These are phyloP conservation scores for Siderastrea radians DNA, from an alignment of 92 coral and sea anemone species.

Conservation along the genomic window DNA sequence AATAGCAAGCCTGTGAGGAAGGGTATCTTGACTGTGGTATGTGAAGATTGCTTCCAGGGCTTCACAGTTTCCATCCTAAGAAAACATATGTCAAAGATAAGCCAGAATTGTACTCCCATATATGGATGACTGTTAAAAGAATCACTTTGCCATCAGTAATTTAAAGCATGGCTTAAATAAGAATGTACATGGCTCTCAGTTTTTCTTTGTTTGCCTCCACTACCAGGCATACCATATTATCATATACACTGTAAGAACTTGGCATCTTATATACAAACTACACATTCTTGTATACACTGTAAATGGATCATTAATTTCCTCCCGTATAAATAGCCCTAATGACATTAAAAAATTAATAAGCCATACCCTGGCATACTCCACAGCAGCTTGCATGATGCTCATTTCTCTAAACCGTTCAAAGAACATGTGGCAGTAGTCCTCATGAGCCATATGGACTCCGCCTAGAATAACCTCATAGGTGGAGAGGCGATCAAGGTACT, in stretches of 20 bases:
- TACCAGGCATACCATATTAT: too few relatives aligned
- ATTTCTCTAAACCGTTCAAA: slow-evolving; percentile 93
- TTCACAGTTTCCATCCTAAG: slow-evolving; percentile 92
- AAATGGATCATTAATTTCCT: too few relatives aligned
- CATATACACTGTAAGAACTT: too few relatives aligned
- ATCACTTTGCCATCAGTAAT: too few relatives aligned
- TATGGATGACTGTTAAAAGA: too few relatives aligned
- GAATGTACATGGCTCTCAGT: too few relatives aligned
- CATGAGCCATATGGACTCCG: slow-evolving; percentile 90
- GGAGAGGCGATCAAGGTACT: slow-evolving; percentile 92
- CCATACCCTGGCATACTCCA: slow-evolving; percentile 94
- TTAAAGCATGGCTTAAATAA: too few relatives aligned
- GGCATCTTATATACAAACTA: too few relatives aligned
- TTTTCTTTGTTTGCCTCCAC: too few relatives aligned
- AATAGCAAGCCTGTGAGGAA: slow-evolving; percentile 95
- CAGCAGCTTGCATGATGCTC: slow-evolving; percentile 92
- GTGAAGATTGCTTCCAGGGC: slow-evolving; percentile 93
- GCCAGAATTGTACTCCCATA: too few relatives aligned
- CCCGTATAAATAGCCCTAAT: too few relatives aligned
- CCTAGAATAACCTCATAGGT: slow-evolving; percentile 94
- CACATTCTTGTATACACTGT: too few relatives aligned
- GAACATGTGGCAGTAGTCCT: slow-evolving; percentile 85
- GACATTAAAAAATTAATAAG: background rate
- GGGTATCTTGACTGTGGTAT: slow-evolving; percentile 85
- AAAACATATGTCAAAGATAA: background rate